A percentile compares a stretch with the other conserved stretches of the same genome.
Evolutionary conservation across 2,113 vertebrate species (phyloP).

Genomic region (Dicerorhinus sumatrensis): DNA sequence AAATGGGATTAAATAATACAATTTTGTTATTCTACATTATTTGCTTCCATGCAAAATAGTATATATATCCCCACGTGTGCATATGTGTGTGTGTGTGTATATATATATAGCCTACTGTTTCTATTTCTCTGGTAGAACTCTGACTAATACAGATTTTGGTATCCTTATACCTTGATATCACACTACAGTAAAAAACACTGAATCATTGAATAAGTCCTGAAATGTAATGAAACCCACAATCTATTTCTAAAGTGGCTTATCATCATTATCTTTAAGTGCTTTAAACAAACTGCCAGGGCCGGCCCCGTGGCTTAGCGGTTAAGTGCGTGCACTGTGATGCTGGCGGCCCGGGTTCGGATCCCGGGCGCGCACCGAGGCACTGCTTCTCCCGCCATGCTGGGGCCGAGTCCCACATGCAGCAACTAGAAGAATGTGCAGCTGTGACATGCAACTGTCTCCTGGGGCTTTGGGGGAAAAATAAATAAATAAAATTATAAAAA

Average conservation of each 20-base stretch:
- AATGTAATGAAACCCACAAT: not conserved
- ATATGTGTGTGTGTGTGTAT: not conserved
- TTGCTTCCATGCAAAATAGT: not conserved
- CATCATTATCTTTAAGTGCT: not conserved
- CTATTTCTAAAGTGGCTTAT: constrained; percentile 24
- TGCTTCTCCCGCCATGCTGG: too few species aligned
- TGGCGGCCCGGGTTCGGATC: too few species aligned
- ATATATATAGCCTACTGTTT: not conserved
- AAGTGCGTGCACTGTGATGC: too few species aligned
- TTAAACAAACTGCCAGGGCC: not conserved
- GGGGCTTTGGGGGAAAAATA: too few species aligned
- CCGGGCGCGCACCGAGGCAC: too few species aligned
- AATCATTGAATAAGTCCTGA: not conserved
- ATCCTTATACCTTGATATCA: not conserved
- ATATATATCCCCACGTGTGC: not conserved
- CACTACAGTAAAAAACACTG: not conserved
- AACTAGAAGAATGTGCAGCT: too few species aligned
- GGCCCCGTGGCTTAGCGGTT: too few species aligned
- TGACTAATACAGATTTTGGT: not conserved
- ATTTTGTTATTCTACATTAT: not conserved
- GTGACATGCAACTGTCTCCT: too few species aligned
- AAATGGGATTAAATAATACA: not conserved
- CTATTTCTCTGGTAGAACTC: not conserved
- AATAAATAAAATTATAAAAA: too few species aligned
- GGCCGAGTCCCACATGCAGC: too few species aligned